Conservation (phyloP, 2,113 vertebrate species). For the Mirza zaza region DNA sequence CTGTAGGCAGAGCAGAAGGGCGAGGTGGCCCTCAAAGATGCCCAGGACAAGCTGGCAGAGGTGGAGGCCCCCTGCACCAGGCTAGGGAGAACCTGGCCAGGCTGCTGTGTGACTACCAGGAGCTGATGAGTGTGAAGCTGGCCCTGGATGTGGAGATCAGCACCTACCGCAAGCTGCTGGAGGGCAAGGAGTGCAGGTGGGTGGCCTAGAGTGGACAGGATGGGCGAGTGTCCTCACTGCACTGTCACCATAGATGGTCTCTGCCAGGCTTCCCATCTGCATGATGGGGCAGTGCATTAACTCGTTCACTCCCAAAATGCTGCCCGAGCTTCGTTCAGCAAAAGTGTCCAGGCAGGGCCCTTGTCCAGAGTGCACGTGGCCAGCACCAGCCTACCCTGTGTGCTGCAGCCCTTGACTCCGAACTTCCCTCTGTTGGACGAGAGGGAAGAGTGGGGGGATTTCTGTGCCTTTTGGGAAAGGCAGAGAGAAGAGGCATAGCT, state of each 20-base stretch:
- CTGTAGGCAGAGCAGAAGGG: slow-evolving; percentile 87
- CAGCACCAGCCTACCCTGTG: not conserved
- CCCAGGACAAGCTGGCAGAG: slow-evolving; percentile 80
- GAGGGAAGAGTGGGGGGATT: not conserved
- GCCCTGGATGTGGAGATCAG: slow-evolving; percentile 88
- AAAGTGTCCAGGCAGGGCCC: not conserved
- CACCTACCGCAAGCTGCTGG: slow-evolving; percentile 88
- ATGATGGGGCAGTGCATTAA: not conserved
- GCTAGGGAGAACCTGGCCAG: slow-evolving; percentile 86
- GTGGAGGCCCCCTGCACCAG: slow-evolving; percentile 84
- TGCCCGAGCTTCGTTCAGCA: not conserved
- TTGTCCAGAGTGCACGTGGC: not conserved
- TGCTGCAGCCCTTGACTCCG: not conserved
- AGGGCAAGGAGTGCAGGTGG: slow-evolving; percentile 86
- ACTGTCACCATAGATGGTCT: not conserved
- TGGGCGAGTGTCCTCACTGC: not conserved
- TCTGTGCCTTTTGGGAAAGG: not conserved
- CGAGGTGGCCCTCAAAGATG: slow-evolving; percentile 85
- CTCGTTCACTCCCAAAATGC: not conserved
- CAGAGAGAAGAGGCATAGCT: not conserved
- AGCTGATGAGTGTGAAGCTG: slow-evolving; percentile 88
- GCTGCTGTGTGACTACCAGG: slow-evolving; percentile 87
- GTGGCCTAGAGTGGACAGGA: not conserved
- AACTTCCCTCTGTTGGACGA: not conserved
- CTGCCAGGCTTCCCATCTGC: not conserved